Base-by-base conservation (phyloP, 2,797 vertebrate genomes). In the Geotrypetes seraphini region DNA sequence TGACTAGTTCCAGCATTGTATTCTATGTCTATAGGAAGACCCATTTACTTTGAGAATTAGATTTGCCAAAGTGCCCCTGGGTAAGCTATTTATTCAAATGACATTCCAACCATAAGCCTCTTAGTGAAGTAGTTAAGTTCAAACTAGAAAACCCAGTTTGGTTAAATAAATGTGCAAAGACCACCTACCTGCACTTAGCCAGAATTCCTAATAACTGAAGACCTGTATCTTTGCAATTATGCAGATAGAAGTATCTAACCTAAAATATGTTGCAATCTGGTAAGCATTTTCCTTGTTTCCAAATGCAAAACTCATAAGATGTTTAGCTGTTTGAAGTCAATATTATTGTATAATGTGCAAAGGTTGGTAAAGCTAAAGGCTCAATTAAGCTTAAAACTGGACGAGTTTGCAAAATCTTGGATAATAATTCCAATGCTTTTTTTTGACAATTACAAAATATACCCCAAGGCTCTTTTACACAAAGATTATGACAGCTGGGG, bases 81-180 rank as follows among this genome's bases (percentile, higher is more conserved):
- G 43, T 52, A 42, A 53, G 49, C 50, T 28, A 6, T 19, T 50
- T 43, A 47, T 66, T 60, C 49, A 39, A 14, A 50, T 43, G 63
- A 68, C 67, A 69, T 73, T 73, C 63, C 63, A 54, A 39, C 46
- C 34, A 26, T 60, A 63, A 71, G 64, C 60, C 50, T 65, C 59
- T 61, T 47, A 65, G 43, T 25, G 36, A 62, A 16, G 16, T 4
- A 23, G 47, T 56, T 59, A 55, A 53, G 54, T 45, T 66, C 40
- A 73, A 57, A 65, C 67, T 59, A 63, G 71, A 75, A 73, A 73
- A 64, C 54, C 47, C 54, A 60, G 66, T 55, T 71, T 52, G 50
- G 45, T 28, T 35, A 25, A 46, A 23, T 24, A 33, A 65, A 54
- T 53, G 36, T 46, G 38, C 16, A 4, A 3, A 31, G 66, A 73